phyloP scores from a whole-genome alignment of 2,797 vertebrate genomes.

The Pantherophis vulpinus region DNA sequence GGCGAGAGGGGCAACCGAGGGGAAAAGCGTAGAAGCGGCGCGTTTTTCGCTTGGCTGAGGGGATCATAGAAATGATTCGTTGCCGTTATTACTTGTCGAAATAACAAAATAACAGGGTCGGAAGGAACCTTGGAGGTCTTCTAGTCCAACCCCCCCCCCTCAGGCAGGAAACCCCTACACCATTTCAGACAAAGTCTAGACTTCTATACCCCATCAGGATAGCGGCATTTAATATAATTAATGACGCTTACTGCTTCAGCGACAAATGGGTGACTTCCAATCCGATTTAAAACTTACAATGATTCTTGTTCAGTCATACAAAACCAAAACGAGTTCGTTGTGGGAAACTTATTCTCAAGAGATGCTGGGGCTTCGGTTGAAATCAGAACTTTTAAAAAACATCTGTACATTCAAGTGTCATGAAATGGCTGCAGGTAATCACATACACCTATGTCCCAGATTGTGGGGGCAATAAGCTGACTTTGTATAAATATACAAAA shows the following conservation, averaged over 20 bases:
- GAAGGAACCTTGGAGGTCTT: neutral
- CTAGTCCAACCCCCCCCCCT: neutral
- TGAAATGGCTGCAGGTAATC: neutral
- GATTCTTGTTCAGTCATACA: neutral
- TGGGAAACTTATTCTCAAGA: neutral
- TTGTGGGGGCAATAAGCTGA: too few species aligned
- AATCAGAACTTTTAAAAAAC: too few species aligned
- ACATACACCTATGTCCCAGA: neutral
- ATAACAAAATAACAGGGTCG: neutral
- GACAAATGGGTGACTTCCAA: neutral
- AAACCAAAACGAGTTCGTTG: neutral
- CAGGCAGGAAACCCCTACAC: neutral
- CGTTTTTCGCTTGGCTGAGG: neutral
- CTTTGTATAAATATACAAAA: too few species aligned
- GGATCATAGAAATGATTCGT: neutral
- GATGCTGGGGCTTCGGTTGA: neutral
- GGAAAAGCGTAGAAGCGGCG: accelerated
- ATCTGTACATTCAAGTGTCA: too few species aligned
- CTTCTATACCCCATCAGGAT: neutral
- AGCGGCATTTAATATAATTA: neutral
- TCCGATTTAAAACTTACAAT: neutral
- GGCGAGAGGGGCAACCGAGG: neutral
- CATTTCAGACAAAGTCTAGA: neutral
- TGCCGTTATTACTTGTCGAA: neutral
- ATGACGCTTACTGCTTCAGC: neutral